Percentiles rank a stretch among this genome's conserved stretches.
These are phyloP conservation scores for Zaprionus nigranus DNA, from an alignment of 1,140 invertebrate genomes.

Conservation along the genomic window DNA sequence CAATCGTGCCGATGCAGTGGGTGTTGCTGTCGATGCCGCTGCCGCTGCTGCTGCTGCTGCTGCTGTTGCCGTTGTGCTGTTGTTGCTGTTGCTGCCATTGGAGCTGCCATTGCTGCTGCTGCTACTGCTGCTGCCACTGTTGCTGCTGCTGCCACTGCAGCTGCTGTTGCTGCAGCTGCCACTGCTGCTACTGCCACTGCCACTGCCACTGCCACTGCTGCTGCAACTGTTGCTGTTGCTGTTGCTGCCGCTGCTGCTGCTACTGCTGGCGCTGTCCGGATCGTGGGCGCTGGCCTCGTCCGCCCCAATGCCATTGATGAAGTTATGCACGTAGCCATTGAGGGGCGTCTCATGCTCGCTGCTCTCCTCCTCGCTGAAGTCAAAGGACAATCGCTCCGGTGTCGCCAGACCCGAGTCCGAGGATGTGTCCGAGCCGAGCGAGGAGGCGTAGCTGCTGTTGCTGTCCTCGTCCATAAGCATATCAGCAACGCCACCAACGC, in stretches of 20 bases:
- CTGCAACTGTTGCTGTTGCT: conserved; percentile 6
- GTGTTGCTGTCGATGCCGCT: not conserved
- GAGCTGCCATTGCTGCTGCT: conserved; percentile 5
- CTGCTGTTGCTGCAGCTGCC: not conserved
- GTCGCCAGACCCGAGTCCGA: conserved; percentile 49
- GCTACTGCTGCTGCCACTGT: not conserved
- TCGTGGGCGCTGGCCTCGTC: conserved; percentile 57
- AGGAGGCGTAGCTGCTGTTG: conserved; percentile 35
- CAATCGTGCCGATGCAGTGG: conserved; percentile 7
- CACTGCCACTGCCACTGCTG: no score
- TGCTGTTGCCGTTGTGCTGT: conserved; percentile 8
- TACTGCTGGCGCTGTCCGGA: conserved; percentile 12
- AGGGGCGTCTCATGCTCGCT: conserved; percentile 68
- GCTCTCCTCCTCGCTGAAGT: conserved; percentile 71
- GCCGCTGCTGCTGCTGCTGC: conserved; percentile 1
- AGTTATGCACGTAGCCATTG: conserved; percentile 80
- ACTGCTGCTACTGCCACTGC: conserved; percentile 4
- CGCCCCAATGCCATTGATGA: conserved; percentile 82
- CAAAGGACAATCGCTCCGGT: conserved; percentile 65
- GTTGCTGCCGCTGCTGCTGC: conserved; percentile 11
- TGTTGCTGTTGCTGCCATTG: not conserved
- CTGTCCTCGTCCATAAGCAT: conserved; percentile 68
- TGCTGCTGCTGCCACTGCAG: conserved; percentile 6
- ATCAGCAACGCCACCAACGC: conserved; percentile 28
- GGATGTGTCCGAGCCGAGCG: conserved; percentile 26